phyloP scores from a whole-genome alignment of 2,113 vertebrate genomes.

The Ascaphus truei region DNA sequence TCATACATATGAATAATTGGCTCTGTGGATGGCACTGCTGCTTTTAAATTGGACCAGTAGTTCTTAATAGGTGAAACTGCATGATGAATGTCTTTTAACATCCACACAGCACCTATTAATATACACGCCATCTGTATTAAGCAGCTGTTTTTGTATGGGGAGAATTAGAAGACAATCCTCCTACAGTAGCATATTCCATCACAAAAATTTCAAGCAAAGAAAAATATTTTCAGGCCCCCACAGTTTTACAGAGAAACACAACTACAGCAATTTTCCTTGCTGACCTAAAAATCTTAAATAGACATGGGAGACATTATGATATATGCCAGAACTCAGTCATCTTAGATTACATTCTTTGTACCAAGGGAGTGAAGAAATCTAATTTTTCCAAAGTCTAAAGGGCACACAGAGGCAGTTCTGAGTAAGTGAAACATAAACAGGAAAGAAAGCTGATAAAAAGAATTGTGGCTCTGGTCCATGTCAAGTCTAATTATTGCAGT shows the following conservation, averaged over 20 bases:
- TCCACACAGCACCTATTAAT: slow-evolving; percentile 5
- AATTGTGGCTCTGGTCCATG: slow-evolving; percentile 49
- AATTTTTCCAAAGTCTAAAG: slow-evolving; percentile 49
- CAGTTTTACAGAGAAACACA: not conserved
- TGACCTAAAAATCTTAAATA: slow-evolving; percentile 41
- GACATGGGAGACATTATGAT: slow-evolving; percentile 54
- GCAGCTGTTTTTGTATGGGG: not conserved
- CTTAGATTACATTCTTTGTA: slow-evolving; percentile 64
- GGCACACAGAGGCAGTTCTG: slow-evolving; percentile 48
- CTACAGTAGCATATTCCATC: not conserved
- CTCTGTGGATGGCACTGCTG: too few species aligned
- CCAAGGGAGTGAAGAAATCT: slow-evolving; percentile 40
- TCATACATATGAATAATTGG: too few species aligned
- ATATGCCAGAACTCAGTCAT: slow-evolving; percentile 53
- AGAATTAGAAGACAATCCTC: slow-evolving; percentile 8
- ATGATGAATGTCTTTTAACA: slow-evolving; percentile 8
- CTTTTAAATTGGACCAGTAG: too few species aligned
- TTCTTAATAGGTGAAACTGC: too few species aligned
- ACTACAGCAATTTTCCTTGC: not conserved
- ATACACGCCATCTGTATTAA: slow-evolving; percentile 15
- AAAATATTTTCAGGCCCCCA: slow-evolving; percentile 1
- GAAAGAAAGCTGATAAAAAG: slow-evolving; percentile 67
- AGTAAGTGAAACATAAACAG: slow-evolving; percentile 67
- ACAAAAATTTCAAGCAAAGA: not conserved
- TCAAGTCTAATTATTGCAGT: slow-evolving; percentile 58